Evolutionary conservation across 2,113 vertebrate species (phyloP), one percentile per base, ranked within the genome.

Genomic region (Hippocampus zosterae): DNA sequence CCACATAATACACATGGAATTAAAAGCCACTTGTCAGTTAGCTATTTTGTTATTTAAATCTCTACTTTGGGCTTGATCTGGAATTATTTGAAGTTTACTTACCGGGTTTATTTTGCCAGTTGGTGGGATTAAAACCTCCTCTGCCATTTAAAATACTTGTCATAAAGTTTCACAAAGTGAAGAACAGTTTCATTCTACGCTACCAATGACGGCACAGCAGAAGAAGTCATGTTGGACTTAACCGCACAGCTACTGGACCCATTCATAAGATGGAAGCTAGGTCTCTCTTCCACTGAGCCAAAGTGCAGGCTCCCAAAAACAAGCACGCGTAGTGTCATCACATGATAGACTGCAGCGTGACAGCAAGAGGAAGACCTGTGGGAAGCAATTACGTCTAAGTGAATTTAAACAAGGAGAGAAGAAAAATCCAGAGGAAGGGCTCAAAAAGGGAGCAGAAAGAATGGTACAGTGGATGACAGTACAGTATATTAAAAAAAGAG

Each of bases 301-400:
- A 68, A 23, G 50, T 73, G 72, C 15, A 33, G 15, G 78, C 40
- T 60, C 55, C 69, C 41, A 61, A 50, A 80, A 87, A 91, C 81
- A 88, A 87, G 75, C 73, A 60, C 68, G 64, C 71, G 79, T 71
- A 86, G 67, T 75, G 59, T 80, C 86, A 87, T 92, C 92, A 93
- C 92, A 92, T 92, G 92, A 93, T 67, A 16, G 78, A 57, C 55
- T 78, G 77, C 89, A 93, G 83, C 88, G 91, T 93, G 92, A 92
- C 72, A 63, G 63, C n/a, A 65, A 82, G 79, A 83, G 84, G 80
- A 78, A 75, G 83, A 81, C 71, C 87, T 91, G 88, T 72, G 90
- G 86, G 81, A 89, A 90, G 89, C 88, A 91, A 92, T 93, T 92
- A 90, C 57, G 73, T 69, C 55, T 91, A 93, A 92, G 74, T 93